Base-by-base conservation (phyloP, 1,140 invertebrate genomes). In the Drosophila sp. region DNA sequence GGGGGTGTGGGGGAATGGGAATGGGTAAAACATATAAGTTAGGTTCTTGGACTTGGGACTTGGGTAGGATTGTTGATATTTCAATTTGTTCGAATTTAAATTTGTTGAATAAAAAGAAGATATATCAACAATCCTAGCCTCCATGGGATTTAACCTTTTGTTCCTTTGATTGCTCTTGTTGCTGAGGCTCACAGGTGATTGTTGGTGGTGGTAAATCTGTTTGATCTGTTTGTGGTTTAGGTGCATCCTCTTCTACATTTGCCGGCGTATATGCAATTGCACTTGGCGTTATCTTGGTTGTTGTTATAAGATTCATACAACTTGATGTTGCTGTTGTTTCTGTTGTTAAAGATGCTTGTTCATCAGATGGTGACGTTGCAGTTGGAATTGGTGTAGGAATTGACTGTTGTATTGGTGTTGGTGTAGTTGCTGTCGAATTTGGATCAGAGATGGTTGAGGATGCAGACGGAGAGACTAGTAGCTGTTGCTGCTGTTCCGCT, bases 401-500 rank as follows among this genome's bases (percentile, higher is more conserved):
- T 50, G 50, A 25, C 41, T 54, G 65, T 17, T 17, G 57, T 8
- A 35, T 55, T 30, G 4, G 11, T 44, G 41, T 38, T 11, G 27
- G 35, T 50, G 58, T 29, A 27, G 54, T 62, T 35, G 41, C 41
- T 11, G 32, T 32, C 27, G 33, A 41, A 25, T 33, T 62, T 29
- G 38, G 8, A 41, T 72, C 60, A 6, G 80, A 79, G 35, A 66
- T 55, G 32, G 55, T 32, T 23, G 55, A 17, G n/a, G 66, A 69
- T 38, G 60, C 33, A 7, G 66, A 66, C 27, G 66, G 69, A 60
- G 79, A 41, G 54, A 50, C 10, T 7, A 55, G 47, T 7, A 60
- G 61, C 44, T 35, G 40, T 30, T 32, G 41, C 40, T 41, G 47
- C 38, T 64, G 27, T 23, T 58, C 4, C 23, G 38, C 40, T 50